A percentile compares a stretch with the other conserved stretches of the same genome.
These are phyloP conservation scores for Ovis aries DNA, from an alignment of 2,113 vertebrate species.

Conservation along the genomic window DNA sequence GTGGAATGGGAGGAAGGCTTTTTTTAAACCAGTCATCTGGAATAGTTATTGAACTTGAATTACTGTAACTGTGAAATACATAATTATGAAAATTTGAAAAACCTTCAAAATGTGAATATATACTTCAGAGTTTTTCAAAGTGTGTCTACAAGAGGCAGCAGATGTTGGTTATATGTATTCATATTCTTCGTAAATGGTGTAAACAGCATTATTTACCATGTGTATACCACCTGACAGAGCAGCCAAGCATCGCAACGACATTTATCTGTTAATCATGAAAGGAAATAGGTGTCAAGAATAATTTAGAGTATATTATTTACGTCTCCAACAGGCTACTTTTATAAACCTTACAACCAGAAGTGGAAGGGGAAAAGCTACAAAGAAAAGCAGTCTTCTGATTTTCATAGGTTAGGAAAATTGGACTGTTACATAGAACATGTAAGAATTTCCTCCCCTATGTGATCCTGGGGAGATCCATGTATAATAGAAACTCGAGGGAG, in stretches of 20 bases:
- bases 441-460: not conserved
- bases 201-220: slow-evolving; percentile 31
- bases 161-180: slow-evolving; percentile 15
- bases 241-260: slow-evolving; percentile 6
- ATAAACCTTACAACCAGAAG: not conserved
- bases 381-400: not conserved
- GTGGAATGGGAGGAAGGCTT: not conserved
- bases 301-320: slow-evolving; percentile 23
- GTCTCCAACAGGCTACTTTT: not conserved
- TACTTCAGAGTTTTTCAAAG: slow-evolving; percentile 44
- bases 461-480: not conserved
- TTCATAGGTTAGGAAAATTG: not conserved
- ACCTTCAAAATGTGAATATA: slow-evolving; percentile 10
- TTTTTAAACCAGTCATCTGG: not conserved
- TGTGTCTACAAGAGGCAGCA: not conserved
- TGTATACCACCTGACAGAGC: not conserved
- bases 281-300: slow-evolving; percentile 17
- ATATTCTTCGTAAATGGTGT: not conserved
- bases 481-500: not conserved
- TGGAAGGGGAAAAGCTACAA: not conserved
- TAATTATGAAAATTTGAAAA: slow-evolving; percentile 36
- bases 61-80: not conserved
- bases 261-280: slow-evolving; percentile 43
- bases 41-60: slow-evolving; percentile 31
- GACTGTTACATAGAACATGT: not conserved